Conservation (phyloP, 2,113 vertebrate genomes). For the Hemibagrus wyckioides region DNA sequence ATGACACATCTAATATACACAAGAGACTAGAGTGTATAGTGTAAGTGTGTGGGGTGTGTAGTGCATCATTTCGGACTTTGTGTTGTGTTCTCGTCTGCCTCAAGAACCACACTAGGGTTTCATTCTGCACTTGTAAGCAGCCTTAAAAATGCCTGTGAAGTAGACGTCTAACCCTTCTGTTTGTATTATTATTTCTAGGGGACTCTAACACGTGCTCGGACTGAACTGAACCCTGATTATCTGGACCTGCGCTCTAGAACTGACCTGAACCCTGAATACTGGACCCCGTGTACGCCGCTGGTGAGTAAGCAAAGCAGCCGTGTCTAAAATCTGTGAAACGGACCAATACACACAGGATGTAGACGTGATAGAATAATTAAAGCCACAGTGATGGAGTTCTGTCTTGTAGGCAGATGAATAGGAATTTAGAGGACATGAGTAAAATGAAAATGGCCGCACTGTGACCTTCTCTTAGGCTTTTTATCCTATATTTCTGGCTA, state of each 20-base stretch:
- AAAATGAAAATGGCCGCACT: neutral
- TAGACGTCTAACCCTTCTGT: slow-evolving; percentile 42
- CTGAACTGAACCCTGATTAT: slow-evolving; percentile 82
- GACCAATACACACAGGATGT: neutral
- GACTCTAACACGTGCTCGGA: slow-evolving; percentile 78
- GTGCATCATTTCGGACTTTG: too few species aligned
- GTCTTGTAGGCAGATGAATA: too few species aligned
- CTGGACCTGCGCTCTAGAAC: slow-evolving; percentile 80
- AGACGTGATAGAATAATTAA: neutral
- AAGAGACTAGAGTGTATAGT: too few species aligned
- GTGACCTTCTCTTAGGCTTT: neutral
- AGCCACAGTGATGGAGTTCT: neutral
- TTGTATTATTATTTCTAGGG: slow-evolving; percentile 58
- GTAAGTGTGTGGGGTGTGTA: too few species aligned
- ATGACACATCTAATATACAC: too few species aligned
- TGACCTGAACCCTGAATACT: slow-evolving; percentile 81
- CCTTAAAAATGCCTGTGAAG: neutral
- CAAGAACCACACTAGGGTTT: neutral
- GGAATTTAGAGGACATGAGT: neutral
- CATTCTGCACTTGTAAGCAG: neutral
- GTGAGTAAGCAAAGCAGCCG: slow-evolving; percentile 69
- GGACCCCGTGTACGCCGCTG: slow-evolving; percentile 82
- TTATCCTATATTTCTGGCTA: slow-evolving; percentile 13
- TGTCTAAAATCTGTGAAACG: neutral
- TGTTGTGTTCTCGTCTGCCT: neutral